Evolutionary conservation across 2,888 invertebrate species (phyloP).

Genomic region (Drosophila peninsularis): DNA sequence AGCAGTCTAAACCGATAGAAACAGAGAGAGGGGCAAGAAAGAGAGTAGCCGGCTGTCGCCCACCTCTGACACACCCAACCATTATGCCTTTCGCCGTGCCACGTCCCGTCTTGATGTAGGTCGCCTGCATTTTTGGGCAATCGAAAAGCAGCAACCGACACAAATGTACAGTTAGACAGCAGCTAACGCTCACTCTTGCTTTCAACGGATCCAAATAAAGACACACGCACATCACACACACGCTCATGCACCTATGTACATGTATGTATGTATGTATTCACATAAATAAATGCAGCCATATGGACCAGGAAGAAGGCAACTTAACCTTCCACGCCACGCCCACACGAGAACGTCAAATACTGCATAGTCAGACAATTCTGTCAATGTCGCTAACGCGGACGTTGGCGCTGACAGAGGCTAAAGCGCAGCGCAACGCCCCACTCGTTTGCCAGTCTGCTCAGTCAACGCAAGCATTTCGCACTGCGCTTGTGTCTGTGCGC

Average conservation of each 20-base stretch:
- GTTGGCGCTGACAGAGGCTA: neutral
- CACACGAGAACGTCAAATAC: slow-evolving; percentile 10
- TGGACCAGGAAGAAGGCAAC: slow-evolving; percentile 18
- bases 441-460: slow-evolving; percentile 15
- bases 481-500: neutral
- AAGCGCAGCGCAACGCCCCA: slow-evolving; percentile 24
- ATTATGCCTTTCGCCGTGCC: neutral
- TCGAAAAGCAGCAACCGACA: slow-evolving; percentile 11
- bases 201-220: slow-evolving; percentile 3
- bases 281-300: slow-evolving; percentile 11
- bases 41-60: neutral
- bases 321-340: slow-evolving; percentile 23
- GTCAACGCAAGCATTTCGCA: neutral
- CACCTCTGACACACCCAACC: neutral
- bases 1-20: neutral
- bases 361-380: slow-evolving; percentile 34
- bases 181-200: slow-evolving; percentile 21
- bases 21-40: neutral
- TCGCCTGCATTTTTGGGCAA: slow-evolving; percentile 60
- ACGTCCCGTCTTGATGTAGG: slow-evolving; percentile 50
- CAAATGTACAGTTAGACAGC: slow-evolving; percentile 1
- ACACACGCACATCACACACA: slow-evolving; percentile 4
- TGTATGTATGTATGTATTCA: neutral
- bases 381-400: slow-evolving; percentile 19
- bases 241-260: neutral